Conservation (phyloP, 2,888 invertebrate genomes). For the Megastigmus dorsalis region DNA sequence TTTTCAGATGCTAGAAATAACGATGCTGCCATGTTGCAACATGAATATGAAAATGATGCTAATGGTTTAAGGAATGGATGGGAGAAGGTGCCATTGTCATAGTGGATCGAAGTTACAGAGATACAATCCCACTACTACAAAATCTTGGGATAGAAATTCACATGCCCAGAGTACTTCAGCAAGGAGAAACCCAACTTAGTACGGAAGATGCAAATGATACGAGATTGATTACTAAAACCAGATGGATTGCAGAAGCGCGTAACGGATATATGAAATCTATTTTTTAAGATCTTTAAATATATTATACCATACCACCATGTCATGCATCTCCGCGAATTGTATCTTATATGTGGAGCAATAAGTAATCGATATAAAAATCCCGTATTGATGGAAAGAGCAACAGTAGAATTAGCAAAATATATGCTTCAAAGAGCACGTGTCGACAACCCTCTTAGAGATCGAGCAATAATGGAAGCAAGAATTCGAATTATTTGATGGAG, state of each 20-base stretch:
- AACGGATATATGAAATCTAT: too few species aligned
- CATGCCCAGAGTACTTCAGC: constrained; percentile 23
- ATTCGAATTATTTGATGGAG: too few species aligned
- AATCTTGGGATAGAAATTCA: constrained; percentile 28
- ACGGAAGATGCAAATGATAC: constrained; percentile 56
- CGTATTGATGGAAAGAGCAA: too few species aligned
- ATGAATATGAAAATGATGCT: constrained; percentile 11
- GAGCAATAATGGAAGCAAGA: background rate
- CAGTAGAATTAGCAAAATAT: too few species aligned
- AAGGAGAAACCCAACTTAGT: constrained; percentile 48
- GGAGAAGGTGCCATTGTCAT: constrained; percentile 28
- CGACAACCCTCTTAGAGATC: background rate
- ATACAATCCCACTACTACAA: constrained; percentile 34
- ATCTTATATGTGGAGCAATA: too few species aligned
- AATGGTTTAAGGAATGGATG: background rate
- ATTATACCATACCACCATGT: constrained; percentile 1
- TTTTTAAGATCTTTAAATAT: background rate
- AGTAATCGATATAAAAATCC: too few species aligned
- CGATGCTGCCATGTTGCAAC: constrained; percentile 36
- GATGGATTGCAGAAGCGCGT: constrained; percentile 54
- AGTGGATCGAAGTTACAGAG: constrained; percentile 35
- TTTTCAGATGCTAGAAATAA: constrained; percentile 46
- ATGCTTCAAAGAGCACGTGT: background rate
- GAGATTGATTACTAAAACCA: constrained; percentile 56
- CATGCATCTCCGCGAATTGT: too few species aligned